Percentiles rank a stretch among this genome's conserved stretches.
Conservation (phyloP, 1,140 invertebrate genomes). For the Trachymyrmex septentrionalis region DNA sequence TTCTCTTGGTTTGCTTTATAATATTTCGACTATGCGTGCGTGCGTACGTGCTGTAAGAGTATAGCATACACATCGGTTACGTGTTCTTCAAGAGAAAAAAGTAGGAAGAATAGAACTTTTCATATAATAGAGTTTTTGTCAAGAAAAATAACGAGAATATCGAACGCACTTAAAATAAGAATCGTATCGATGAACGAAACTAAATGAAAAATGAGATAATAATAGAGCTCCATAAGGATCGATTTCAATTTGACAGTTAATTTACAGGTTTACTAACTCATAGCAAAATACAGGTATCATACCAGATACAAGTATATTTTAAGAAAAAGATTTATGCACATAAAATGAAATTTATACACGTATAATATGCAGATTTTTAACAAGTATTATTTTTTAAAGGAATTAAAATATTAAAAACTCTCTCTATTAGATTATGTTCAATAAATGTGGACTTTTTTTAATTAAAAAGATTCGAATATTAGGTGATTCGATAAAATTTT, state of each 20-base stretch:
- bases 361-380: neutral
- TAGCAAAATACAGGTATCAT: conserved; percentile 6
- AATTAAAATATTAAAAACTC: neutral
- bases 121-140: neutral
- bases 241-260: conserved; percentile 29
- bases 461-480: neutral
- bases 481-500: neutral
- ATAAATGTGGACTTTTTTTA: neutral
- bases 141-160: neutral
- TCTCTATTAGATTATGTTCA: neutral
- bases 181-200: neutral
- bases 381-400: neutral
- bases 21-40: neutral
- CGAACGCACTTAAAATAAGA: conserved; percentile 3
- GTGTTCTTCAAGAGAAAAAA: neutral
- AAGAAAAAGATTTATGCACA: neutral
- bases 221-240: conserved; percentile 10
- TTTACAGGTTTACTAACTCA: conserved; percentile 15
- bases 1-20: neutral
- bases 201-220: conserved; percentile 32
- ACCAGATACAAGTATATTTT: neutral
- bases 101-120: neutral
- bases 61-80: neutral
- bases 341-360: neutral
- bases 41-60: no score